A percentile compares a stretch with the other conserved stretches of the same genome.
Evolutionary conservation across 2,797 vertebrate species (phyloP).

Genomic region (Propithecus deckenii): DNA sequence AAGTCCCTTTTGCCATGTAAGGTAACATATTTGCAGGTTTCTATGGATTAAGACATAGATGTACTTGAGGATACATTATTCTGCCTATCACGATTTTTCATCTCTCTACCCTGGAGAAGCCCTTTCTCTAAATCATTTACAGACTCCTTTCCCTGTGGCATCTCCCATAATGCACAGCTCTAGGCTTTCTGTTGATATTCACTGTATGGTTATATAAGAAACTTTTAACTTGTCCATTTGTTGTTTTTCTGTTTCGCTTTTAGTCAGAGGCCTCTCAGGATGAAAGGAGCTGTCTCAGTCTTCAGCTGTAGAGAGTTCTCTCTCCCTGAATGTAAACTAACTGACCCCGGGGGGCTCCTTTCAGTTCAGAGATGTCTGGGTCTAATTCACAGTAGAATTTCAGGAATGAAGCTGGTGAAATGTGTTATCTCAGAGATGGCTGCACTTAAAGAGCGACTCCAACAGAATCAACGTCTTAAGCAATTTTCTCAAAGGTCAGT

Average conservation of each 20-base stretch:
- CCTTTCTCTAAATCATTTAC: background rate
- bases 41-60: background rate
- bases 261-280: background rate
- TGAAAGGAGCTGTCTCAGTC: background rate
- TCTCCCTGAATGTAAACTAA: background rate
- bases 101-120: background rate
- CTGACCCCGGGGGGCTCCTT: background rate
- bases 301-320: background rate
- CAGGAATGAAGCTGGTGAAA: conserved; percentile 17
- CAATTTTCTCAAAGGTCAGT: conserved; percentile 20
- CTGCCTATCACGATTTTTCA: background rate
- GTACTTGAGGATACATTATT: background rate
- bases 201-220: background rate
- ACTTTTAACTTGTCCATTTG: background rate
- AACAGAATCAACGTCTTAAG: background rate
- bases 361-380: background rate
- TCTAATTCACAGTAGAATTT: conserved; percentile 52
- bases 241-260: conserved; percentile 30
- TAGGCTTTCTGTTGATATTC: background rate
- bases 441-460: background rate
- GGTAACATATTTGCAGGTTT: background rate
- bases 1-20: background rate
- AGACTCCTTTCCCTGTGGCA: background rate
- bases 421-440: conserved; percentile 10
- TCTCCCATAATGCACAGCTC: background rate